Evolutionary conservation across 2,888 invertebrate species (phyloP).

Genomic region (Drosophila bunnanda): DNA sequence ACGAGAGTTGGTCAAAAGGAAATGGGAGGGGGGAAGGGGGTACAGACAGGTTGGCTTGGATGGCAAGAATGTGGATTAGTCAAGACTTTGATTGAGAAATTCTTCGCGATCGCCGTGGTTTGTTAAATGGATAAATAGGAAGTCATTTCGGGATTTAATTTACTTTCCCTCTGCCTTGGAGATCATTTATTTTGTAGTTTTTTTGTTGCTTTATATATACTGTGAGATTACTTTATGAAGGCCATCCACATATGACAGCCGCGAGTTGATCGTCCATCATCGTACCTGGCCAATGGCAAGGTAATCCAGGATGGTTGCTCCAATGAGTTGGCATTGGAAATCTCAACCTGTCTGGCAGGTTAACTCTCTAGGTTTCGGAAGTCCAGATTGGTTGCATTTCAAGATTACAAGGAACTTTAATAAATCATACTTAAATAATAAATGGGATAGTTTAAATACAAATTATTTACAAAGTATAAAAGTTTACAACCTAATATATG

Average conservation of each 20-base stretch:
- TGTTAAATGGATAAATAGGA: slow-evolving; percentile 29
- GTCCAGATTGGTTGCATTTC: slow-evolving; percentile 1
- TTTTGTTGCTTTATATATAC: not conserved
- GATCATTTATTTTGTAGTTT: slow-evolving; percentile 20
- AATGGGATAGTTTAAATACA: not conserved
- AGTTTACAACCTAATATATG: too few species aligned
- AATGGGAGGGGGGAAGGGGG: slow-evolving; percentile 10
- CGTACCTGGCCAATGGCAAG: slow-evolving; percentile 63
- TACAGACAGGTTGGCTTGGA: slow-evolving; percentile 41
- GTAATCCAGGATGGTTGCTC: slow-evolving; percentile 46
- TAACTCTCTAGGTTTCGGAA: slow-evolving; percentile 54
- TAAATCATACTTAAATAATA: not conserved
- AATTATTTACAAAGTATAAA: not conserved
- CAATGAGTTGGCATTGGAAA: slow-evolving; percentile 19
- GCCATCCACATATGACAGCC: slow-evolving; percentile 38
- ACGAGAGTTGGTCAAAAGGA: slow-evolving; percentile 42
- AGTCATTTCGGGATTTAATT: slow-evolving; percentile 25
- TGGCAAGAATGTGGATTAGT: slow-evolving; percentile 52
- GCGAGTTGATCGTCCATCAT: slow-evolving; percentile 57
- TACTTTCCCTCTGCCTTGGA: slow-evolving; percentile 25
- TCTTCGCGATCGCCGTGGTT: slow-evolving; percentile 18
- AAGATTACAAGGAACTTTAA: slow-evolving; percentile 2
- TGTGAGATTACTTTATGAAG: slow-evolving; percentile 6
- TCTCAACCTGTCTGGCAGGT: slow-evolving; percentile 38
- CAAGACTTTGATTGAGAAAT: slow-evolving; percentile 50